Percentiles rank a stretch among this genome's conserved stretches.
Evolutionary conservation across 2,113 vertebrate genomes (phyloP).

Genomic region (Clarias macrocephalus): DNA sequence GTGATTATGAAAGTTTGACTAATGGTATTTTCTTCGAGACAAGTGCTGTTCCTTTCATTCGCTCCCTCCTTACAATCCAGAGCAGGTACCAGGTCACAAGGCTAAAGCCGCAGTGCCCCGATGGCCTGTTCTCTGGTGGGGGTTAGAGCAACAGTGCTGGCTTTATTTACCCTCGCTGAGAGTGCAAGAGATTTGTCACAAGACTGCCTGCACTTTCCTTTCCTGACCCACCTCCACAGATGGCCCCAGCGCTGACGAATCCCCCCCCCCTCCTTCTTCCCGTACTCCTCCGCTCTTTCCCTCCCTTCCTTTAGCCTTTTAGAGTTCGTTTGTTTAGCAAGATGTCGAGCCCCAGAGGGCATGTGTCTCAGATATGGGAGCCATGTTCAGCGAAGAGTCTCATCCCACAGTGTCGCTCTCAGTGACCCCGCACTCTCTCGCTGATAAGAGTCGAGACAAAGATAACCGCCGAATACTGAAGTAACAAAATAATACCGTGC

Average conservation of each 20-base stretch:
- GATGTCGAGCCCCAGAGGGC: conserved; percentile 72
- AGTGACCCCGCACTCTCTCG: conserved; percentile 64
- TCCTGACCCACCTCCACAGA: conserved; percentile 73
- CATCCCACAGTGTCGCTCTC: conserved; percentile 67
- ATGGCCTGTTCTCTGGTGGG: conserved; percentile 78
- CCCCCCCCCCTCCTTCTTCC: conserved; percentile 66
- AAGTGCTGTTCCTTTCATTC: conserved; percentile 8
- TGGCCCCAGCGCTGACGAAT: conserved; percentile 80
- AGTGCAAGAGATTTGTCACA: conserved; percentile 85
- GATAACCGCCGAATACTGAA: neutral
- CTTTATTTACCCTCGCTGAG: conserved; percentile 91
- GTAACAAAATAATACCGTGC: neutral
- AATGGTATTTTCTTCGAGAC: neutral
- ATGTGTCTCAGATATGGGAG: conserved; percentile 77
- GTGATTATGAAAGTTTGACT: conserved; percentile 33
- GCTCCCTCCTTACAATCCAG: conserved; percentile 5
- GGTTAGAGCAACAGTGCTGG: conserved; percentile 90
- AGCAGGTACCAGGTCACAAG: conserved; percentile 64
- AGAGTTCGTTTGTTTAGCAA: conserved; percentile 74
- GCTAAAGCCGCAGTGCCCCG: conserved; percentile 66
- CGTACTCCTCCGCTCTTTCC: conserved; percentile 24
- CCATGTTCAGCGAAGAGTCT: conserved; percentile 69
- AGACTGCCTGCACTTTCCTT: conserved; percentile 48
- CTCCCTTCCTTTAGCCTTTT: conserved; percentile 67
- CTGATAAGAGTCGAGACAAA: conserved; percentile 57